Base-by-base conservation (phyloP, 2,888 invertebrate genomes). In the Stegana nigrithorax region DNA sequence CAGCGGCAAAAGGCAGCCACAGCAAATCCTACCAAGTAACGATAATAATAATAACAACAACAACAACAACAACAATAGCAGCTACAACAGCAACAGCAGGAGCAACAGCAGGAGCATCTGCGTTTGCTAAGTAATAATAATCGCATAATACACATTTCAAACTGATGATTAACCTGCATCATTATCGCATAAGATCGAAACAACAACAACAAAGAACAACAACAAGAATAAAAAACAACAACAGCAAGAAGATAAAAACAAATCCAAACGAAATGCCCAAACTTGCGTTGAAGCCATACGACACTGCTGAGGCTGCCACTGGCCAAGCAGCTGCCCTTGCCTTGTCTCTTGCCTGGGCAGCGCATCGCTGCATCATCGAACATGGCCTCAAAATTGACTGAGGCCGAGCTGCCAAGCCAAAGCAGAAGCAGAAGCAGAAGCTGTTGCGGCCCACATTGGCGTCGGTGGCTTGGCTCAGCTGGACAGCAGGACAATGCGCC, bases 401-500 rank as follows among this genome's bases (percentile, higher is more conserved):
- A n/a, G n/a, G n/a, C n/a, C n/a, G n/a, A n/a, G n/a, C n/a, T n/a
- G n/a, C n/a, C n/a, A n/a, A n/a, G n/a, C n/a, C n/a, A 78, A 76
- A 82, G 83, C 82, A 83, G 81, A 83, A 82, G 78, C 83, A 64
- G 82, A 80, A 76, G 82, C 82, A 83, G 82, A 83, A 83, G 83
- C 82, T 73, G 78, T 83, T 82, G 73, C 70, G 50, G 27, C 39
- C 55, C 62, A 14, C 66, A 60, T 68, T 69, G 73, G 50, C 59
- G 39, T 50, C 50, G 59, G 39, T 59, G 47, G 14, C n/a, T 45
- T 45, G 32, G 45, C 21, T n/a, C 39, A 39, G 39, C 72, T 76
- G 77, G 76, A 12, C 39, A 39, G 39, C 72, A 78, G 77, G 76
- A 75, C 79, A 69, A 74, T n/a, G n/a, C n/a, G n/a, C n/a, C n/a